Evolutionary conservation across 2,888 invertebrate species (phyloP).

Genomic region (Troides aeacus): DNA sequence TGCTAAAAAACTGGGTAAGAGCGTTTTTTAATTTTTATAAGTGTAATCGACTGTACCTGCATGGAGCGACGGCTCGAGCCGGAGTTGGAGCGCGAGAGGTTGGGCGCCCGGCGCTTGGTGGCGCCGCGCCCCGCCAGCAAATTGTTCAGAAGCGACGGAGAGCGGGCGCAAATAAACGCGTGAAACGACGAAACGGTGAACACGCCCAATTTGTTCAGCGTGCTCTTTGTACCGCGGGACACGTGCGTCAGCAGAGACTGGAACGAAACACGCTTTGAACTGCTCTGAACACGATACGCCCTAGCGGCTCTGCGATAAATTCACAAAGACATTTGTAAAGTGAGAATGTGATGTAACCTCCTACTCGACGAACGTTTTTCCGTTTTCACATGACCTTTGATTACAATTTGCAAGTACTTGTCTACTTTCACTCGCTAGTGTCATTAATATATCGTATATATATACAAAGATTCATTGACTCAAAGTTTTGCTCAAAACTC

Average conservation of each 20-base stretch:
- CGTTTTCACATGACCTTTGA: not conserved
- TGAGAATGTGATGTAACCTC: not conserved
- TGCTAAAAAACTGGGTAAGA: constrained; percentile 8
- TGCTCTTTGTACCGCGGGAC: constrained; percentile 96
- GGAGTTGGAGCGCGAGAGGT: constrained; percentile 93
- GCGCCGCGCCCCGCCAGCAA: constrained; percentile 94
- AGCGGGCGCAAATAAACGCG: constrained; percentile 97
- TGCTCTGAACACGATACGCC: not conserved
- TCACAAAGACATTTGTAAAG: not conserved
- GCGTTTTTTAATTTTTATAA: constrained; percentile 21
- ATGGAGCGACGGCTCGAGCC: constrained; percentile 92
- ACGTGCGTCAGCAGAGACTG: constrained; percentile 97
- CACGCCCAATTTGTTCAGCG: constrained; percentile 95
- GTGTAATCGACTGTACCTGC: constrained; percentile 78
- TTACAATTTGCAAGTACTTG: no score
- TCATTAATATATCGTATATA: no score
- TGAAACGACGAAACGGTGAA: constrained; percentile 99
- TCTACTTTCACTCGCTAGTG: no score
- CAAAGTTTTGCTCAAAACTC: no score
- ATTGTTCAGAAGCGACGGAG: constrained; percentile 95
- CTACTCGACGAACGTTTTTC: not conserved
- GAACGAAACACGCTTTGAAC: constrained; percentile 48
- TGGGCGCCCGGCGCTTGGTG: constrained; percentile 93
- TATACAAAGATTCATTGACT: no score
- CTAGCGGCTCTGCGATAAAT: not conserved